phyloP scores from a whole-genome alignment of 2,113 vertebrate species.

The Rattus rattus region DNA sequence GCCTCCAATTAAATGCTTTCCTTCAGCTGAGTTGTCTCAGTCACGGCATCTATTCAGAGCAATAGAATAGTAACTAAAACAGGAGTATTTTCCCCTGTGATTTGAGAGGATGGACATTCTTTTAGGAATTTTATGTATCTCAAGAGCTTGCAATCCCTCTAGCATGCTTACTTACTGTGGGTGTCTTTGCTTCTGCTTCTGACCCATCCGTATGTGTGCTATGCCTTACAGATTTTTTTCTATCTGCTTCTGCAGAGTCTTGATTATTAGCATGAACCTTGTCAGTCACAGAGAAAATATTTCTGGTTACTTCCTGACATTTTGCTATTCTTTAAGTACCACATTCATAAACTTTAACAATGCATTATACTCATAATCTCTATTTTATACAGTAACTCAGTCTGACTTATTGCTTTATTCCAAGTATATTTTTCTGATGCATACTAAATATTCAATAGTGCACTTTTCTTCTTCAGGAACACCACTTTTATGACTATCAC shows the following conservation, averaged over 20 bases:
- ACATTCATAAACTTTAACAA: conserved; percentile 21
- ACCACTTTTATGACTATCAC: neutral
- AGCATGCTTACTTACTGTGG: neutral
- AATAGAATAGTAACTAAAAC: neutral
- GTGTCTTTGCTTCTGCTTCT: neutral
- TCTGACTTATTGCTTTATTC: conserved; percentile 29
- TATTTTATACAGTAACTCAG: neutral
- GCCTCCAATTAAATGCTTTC: neutral
- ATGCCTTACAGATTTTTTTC: neutral
- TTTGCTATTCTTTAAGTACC: neutral
- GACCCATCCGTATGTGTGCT: neutral
- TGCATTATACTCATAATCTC: neutral
- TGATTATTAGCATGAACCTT: neutral
- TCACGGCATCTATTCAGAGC: too few species aligned
- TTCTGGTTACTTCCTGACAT: neutral
- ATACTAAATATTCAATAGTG: conserved; percentile 35
- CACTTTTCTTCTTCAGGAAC: neutral
- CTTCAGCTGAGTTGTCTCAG: neutral
- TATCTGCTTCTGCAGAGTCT: neutral
- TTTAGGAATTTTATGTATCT: neutral
- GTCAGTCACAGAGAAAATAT: neutral
- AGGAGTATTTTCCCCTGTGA: neutral
- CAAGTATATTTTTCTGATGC: neutral
- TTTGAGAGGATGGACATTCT: neutral
- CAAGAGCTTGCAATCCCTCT: neutral